These are phyloP conservation scores for Autographa pulchrina DNA, from an alignment of 2,888 invertebrate genomes.

Conservation along the genomic window DNA sequence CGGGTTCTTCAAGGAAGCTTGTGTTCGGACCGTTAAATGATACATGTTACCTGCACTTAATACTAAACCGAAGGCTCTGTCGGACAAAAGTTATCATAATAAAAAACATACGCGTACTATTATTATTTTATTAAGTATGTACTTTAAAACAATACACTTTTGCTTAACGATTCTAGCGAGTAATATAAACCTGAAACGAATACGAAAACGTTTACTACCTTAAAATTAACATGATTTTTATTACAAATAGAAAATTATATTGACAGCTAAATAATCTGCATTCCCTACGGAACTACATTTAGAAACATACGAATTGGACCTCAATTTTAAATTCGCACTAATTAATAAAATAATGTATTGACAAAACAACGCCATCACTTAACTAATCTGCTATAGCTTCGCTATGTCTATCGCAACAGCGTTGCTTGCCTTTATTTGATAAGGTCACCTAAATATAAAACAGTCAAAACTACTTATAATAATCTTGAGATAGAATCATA, in stretches of 20 bases:
- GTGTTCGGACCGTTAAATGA: slow-evolving; percentile 68
- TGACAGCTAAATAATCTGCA: slow-evolving; percentile 68
- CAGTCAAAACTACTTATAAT: slow-evolving; percentile 65
- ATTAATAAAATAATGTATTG: slow-evolving; percentile 76
- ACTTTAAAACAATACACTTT: slow-evolving; percentile 86
- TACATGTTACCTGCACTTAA: slow-evolving; percentile 74
- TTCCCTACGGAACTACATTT: slow-evolving; percentile 80
- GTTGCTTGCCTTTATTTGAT: slow-evolving; percentile 60
- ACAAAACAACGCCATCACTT: slow-evolving; percentile 63
- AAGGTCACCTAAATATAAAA: slow-evolving; percentile 70
- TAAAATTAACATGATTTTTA: slow-evolving; percentile 86
- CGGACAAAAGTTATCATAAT: slow-evolving; percentile 50
- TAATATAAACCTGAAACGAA: slow-evolving; percentile 84
- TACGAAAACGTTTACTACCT: slow-evolving; percentile 81
- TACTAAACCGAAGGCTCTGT: slow-evolving; percentile 56
- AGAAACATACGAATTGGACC: slow-evolving; percentile 88
- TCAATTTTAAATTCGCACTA: slow-evolving; percentile 86
- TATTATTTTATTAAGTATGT: slow-evolving; percentile 85
- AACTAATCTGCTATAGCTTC: slow-evolving; percentile 62
- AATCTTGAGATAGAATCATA: slow-evolving; percentile 50
- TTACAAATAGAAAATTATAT: slow-evolving; percentile 79
- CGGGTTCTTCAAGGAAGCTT: slow-evolving; percentile 86
- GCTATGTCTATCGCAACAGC: slow-evolving; percentile 61
- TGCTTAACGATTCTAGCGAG: slow-evolving; percentile 87
- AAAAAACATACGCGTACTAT: slow-evolving; percentile 72